Evolutionary conservation across 2,888 invertebrate genomes (phyloP), one percentile per base, ranked within the genome.

Genomic region (Fabriciana adippe): DNA sequence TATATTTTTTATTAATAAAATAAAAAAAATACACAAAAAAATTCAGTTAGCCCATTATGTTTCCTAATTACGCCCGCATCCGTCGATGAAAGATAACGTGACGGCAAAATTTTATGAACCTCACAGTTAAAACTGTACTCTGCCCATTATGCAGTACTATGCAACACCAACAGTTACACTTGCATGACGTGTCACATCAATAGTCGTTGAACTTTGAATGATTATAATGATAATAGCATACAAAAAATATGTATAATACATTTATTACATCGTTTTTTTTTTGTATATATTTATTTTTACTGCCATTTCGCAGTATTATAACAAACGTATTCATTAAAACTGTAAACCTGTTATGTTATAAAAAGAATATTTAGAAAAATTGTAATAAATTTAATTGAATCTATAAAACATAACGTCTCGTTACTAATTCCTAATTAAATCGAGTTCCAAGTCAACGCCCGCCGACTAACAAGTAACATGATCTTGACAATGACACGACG

Each of bases 401-500:
- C 11, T 41, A 41, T 41, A 41, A 41, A 35, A 41, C 26, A 3
- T 26, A 26, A 26, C 26, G 26, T 26, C 0, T 26, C 26, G 4
- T 26, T 26, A 26, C 26, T 26, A 26, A 26, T 26, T 26, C 3
- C 4, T 26, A 47, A 53, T 53, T 51, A 47, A 57, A 56, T 56
- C 35, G 50, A 5, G 45, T 53, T 63, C n/a, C 48, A 53, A 59
- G 64, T 63, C 70, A 69, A 54, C 53, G 72, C 57, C 65, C 72
- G 67, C 35, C 2, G 35, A 41, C 35, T 41, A 41, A 41, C 35
- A 2, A 11, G 21, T 48, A 51, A 65, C 15, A 64, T 47, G 61
- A 51, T 66, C 56, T 66, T 67, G 68, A 71, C 68, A 70, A 53
- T 68, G 72, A 65, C 54, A 71, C 53, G 62, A 16, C 70, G 56